Conservation (phyloP, 2,888 invertebrate species). For the Azorinus chamasolen region DNA sequence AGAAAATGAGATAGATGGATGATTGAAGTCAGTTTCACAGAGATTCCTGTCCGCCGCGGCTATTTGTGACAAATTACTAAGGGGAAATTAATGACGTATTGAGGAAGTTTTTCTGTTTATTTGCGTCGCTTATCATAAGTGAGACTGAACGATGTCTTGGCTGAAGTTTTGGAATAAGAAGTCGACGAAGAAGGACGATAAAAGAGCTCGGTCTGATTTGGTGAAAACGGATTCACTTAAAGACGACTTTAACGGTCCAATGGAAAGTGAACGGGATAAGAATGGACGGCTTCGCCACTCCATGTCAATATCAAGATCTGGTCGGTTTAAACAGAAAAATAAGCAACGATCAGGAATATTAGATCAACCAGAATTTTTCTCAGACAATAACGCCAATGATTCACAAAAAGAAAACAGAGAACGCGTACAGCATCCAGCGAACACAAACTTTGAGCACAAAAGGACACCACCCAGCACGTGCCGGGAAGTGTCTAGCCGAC, state of each 20-base stretch:
- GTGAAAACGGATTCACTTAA: slow-evolving; percentile 64
- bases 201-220: slow-evolving; percentile 61
- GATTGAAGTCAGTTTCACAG: too few relatives aligned
- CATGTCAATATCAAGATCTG: slow-evolving; percentile 81
- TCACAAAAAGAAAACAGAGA: slow-evolving; percentile 44
- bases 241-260: slow-evolving; percentile 48
- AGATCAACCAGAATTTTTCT: slow-evolving; percentile 76
- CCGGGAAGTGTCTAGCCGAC: slow-evolving; percentile 55
- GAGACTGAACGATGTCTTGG: slow-evolving; percentile 64
- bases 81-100: too few relatives aligned
- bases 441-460: slow-evolving; percentile 20
- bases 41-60: too few relatives aligned
- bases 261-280: slow-evolving; percentile 75
- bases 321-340: slow-evolving; percentile 80
- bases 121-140: too few relatives aligned
- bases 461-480: slow-evolving; percentile 62
- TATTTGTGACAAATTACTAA: too few relatives aligned
- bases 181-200: slow-evolving; percentile 64
- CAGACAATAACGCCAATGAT: slow-evolving; percentile 35
- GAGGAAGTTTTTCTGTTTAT: too few relatives aligned
- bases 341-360: slow-evolving; percentile 75
- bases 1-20: too few relatives aligned
- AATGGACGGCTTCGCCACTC: slow-evolving; percentile 72
- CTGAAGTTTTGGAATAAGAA: slow-evolving; percentile 67
- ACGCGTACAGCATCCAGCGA: slow-evolving; percentile 2